Percentiles rank a stretch among this genome's conserved stretches.
Evolutionary conservation across 2,888 invertebrate species (phyloP).

Genomic region (Acanthosepion pharaonis): DNA sequence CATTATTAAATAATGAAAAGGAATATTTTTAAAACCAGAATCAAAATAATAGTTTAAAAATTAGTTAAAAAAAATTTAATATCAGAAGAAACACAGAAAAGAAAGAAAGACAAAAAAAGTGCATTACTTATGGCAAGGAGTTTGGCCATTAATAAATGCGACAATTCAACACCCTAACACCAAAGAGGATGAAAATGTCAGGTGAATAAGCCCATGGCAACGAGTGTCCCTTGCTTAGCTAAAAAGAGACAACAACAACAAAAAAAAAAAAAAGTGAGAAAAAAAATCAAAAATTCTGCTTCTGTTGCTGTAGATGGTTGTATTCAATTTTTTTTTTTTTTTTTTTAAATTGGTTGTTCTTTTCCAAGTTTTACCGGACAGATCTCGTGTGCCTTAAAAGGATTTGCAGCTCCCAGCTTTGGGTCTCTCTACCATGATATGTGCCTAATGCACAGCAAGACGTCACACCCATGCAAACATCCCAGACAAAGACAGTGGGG

Average conservation of each 20-base stretch:
- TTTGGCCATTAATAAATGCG: not conserved
- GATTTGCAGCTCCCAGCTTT: not conserved
- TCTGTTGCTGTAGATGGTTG: not conserved
- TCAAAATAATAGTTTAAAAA: slow-evolving; percentile 33
- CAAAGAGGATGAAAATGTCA: not conserved
- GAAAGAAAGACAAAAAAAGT: not conserved
- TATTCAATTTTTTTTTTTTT: not conserved
- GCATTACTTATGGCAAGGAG: not conserved
- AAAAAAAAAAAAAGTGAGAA: no score
- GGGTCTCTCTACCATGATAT: not conserved
- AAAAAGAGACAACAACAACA: not conserved
- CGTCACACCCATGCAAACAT: slow-evolving; percentile 38
- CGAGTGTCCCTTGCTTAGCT: not conserved
- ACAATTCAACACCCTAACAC: not conserved
- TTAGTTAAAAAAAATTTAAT: not conserved
- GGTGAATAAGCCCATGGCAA: not conserved
- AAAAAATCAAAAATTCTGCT: no score
- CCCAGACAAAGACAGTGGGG: slow-evolving; percentile 39
- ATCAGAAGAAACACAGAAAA: not conserved
- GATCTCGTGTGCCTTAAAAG: not conserved
- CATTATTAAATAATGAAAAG: not conserved
- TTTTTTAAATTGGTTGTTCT: not conserved
- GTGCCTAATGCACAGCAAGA: slow-evolving; percentile 33
- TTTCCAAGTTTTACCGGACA: not conserved
- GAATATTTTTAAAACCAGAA: not conserved